These are phyloP conservation scores for Salvator merianae DNA, from an alignment of 2,113 vertebrate species.

Conservation along the genomic window DNA sequence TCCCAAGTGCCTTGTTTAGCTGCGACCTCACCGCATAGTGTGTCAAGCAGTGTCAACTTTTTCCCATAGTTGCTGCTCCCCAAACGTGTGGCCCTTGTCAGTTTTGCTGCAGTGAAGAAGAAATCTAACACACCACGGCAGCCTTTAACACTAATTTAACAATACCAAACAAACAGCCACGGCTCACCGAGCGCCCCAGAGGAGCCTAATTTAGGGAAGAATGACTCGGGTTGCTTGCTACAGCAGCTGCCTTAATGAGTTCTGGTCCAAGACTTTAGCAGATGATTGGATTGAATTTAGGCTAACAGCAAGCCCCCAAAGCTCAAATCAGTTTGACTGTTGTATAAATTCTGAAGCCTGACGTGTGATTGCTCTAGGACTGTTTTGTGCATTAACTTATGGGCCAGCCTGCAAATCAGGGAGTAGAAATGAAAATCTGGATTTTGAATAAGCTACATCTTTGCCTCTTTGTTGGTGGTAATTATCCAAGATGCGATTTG, in stretches of 20 bases:
- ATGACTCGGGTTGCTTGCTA: slow-evolving; percentile 31
- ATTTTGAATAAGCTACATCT: neutral
- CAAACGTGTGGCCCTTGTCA: slow-evolving; percentile 23
- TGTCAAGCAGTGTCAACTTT: neutral
- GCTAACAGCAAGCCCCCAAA: neutral
- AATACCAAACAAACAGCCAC: slow-evolving; percentile 49
- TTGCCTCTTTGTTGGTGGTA: neutral
- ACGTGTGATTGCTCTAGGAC: neutral
- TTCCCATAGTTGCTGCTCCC: slow-evolving; percentile 36
- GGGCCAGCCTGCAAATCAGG: neutral
- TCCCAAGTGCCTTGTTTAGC: slow-evolving; percentile 51
- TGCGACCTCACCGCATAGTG: slow-evolving; percentile 19
- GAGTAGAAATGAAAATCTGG: neutral
- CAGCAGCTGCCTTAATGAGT: slow-evolving; percentile 9
- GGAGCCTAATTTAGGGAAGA: slow-evolving; percentile 30
- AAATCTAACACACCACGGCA: neutral
- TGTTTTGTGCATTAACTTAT: neutral
- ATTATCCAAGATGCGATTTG: neutral
- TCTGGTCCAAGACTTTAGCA: neutral
- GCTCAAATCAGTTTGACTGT: neutral
- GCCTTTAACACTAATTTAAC: slow-evolving; percentile 58
- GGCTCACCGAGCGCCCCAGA: neutral
- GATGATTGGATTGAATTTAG: slow-evolving; percentile 28
- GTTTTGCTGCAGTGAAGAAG: slow-evolving; percentile 31
- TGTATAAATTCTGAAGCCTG: neutral